Evolutionary conservation across 2,888 invertebrate species (phyloP), one percentile per base, ranked within the genome.

Genomic region (Megastigmus dorsalis): DNA sequence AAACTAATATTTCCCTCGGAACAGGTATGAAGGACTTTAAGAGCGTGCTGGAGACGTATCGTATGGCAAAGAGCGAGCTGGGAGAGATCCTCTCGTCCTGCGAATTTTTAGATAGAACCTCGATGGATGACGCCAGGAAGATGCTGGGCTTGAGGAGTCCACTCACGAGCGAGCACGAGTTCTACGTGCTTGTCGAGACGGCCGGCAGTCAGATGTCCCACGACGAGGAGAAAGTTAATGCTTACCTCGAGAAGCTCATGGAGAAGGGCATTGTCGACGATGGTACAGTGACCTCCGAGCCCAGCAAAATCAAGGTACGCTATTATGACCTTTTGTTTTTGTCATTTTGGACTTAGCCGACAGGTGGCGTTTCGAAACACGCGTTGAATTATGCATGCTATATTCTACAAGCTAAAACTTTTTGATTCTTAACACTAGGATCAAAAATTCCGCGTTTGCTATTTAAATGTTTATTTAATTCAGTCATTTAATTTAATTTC

Each of bases 51-150:
- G 89, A 93, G 80, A 92, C 95, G 0, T 95, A 94, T 84, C 90
- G 91, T 79, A 89, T 92, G 76, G 95, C 97, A 0, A 95, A 94
- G 86, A 88, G 88, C 0, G 91, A 92, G 26, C 89, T 98, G 10
- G 95, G 94, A 0, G 98, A 99, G 89, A 95, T 97, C 78, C 88
- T 99, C 45, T 98, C 98, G 3, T 97, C 98, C 0, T 98, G 96
- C 89, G 99, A 99, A 90, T 92, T 99, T 90, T 94, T 99, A 75
- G 99, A 99, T 88, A 90, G 90, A 10, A 88, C 89, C 48, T 92
- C 96, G 0, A 90, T 98, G 82, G 90, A 91, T n/a, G 90, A 92
- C 41, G 92, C 93, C 0, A 90, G 91, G 0, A 86, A 89, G 50
- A 91, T 94, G 84, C 90, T 92, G 62, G 90, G 91, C 9, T 80